Conservation (phyloP, 2,113 vertebrate genomes). For the Felis catus region F.catus_Fca126_mat1.0 CM031416.1:146722001-146722500, state of each 20-base stretch:
- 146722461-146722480: too few relatives aligned
- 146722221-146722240: background rate
- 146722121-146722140: background rate
- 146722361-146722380: background rate
- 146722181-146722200: background rate
- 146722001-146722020: background rate
- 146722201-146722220: too few relatives aligned
- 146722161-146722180: background rate
- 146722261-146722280: background rate
- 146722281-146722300: background rate
- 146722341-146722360: background rate
- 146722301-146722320: background rate
- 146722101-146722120: background rate
- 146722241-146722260: background rate
- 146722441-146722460: background rate
- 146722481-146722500: background rate
- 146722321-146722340: background rate
- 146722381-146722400: background rate
- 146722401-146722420: background rate
- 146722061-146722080: background rate
- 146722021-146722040: background rate
- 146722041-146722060: background rate
- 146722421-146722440: fast-evolving
- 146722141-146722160: background rate
- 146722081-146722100: background rate